A percentile compares a stretch with the other conserved stretches of the same genome.
Conservation (phyloP, 2,797 vertebrate species). For the Orientallactaga sibirica region DNA sequence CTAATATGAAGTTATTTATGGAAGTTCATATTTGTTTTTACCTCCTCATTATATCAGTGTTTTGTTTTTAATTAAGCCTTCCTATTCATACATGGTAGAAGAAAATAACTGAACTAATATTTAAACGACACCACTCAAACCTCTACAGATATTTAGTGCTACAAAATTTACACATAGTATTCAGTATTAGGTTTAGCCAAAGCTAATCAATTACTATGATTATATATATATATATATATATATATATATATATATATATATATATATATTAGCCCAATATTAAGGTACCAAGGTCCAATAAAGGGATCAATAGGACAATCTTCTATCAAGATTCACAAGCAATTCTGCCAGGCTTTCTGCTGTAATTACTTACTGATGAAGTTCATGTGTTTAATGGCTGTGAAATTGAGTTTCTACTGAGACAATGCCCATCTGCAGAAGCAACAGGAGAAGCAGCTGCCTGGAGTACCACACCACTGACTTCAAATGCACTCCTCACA, state of each 20-base stretch:
- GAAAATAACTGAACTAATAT: background rate
- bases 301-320: conserved; percentile 83
- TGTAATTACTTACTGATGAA: conserved; percentile 87
- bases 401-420: conserved; percentile 87
- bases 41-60: background rate
- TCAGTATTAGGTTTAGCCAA: background rate
- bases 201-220: conserved; percentile 53
- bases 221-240: conserved; percentile 45
- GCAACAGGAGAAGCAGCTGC: conserved; percentile 76
- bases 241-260: too few relatives aligned
- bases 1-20: background rate
- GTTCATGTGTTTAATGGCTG: conserved; percentile 86
- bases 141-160: background rate
- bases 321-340: conserved; percentile 78
- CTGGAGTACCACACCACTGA: conserved; percentile 77
- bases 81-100: background rate
- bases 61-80: conserved; percentile 37
- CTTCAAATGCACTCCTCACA: conserved; percentile 85
- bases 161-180: conserved; percentile 15
- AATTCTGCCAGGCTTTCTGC: conserved; percentile 77
- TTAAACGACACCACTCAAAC: background rate
- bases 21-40: background rate
- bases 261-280: background rate
- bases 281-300: conserved; percentile 82
- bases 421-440: conserved; percentile 86